phyloP scores from a whole-genome alignment of 1,140 invertebrate genomes.

The Stegodyphus mimosarum region DNA sequence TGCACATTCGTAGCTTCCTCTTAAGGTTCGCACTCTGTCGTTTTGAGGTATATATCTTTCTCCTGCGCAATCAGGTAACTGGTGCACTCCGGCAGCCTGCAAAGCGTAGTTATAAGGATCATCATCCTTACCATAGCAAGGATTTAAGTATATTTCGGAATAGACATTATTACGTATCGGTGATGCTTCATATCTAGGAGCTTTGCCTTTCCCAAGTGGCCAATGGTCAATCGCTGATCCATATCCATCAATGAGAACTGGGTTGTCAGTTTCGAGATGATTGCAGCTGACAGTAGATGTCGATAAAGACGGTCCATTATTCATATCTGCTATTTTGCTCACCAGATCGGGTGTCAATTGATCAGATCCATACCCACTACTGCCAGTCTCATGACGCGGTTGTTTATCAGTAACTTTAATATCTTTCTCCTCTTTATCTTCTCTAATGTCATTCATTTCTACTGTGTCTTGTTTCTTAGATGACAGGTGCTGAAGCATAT shows the following conservation, averaged over 20 bases:
- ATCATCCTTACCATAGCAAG: slow-evolving; percentile 41
- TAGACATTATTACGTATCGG: slow-evolving; percentile 30
- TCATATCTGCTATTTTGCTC: slow-evolving; percentile 60
- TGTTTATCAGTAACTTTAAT: slow-evolving; percentile 60
- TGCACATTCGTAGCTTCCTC: slow-evolving; percentile 37
- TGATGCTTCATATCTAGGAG: slow-evolving; percentile 22
- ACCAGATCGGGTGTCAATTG: slow-evolving; percentile 63
- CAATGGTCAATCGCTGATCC: slow-evolving; percentile 57
- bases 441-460: slow-evolving; percentile 49
- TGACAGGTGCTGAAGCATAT: slow-evolving; percentile 50
- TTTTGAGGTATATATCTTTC: slow-evolving; percentile 52
- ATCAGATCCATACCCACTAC: slow-evolving; percentile 63
- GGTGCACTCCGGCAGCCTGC: slow-evolving; percentile 21
- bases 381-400: slow-evolving; percentile 61
- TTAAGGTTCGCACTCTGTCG: slow-evolving; percentile 49
- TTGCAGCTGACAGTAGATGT: slow-evolving; percentile 47
- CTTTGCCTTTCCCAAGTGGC: slow-evolving; percentile 32
- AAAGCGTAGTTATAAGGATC: slow-evolving; percentile 45
- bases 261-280: slow-evolving; percentile 48
- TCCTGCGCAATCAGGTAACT: slow-evolving; percentile 40
- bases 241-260: slow-evolving; percentile 49
- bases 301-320: slow-evolving; percentile 48
- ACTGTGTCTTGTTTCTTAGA: slow-evolving; percentile 50
- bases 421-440: slow-evolving; percentile 62
- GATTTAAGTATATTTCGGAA: slow-evolving; percentile 54